phyloP scores from a whole-genome alignment of 2,888 invertebrate genomes.

The Parelbella ahira region DNA sequence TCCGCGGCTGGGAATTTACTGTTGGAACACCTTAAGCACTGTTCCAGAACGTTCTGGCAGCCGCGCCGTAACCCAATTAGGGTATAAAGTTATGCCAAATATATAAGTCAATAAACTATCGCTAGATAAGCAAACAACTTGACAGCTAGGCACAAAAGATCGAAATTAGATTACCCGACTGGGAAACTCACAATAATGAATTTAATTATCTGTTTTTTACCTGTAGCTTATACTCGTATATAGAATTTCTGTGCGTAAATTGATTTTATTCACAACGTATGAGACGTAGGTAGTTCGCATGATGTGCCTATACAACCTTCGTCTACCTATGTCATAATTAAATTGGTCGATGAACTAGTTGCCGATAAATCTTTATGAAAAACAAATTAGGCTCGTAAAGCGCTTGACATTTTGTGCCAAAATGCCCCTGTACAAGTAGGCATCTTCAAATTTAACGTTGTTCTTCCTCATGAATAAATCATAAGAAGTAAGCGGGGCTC shows the following conservation, averaged over 20 bases:
- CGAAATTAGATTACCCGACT: no score
- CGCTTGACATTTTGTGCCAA: constrained; percentile 61
- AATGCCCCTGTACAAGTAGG: constrained; percentile 57
- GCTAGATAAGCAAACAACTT: no score
- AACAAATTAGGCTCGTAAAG: constrained; percentile 67
- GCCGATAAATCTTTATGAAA: constrained; percentile 46
- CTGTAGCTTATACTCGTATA: no score
- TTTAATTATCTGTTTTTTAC: no score
- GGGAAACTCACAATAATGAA: no score
- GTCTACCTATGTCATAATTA: constrained; percentile 11
- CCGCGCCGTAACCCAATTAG: constrained; percentile 12
- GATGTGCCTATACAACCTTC: no score
- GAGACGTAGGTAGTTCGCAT: no score
- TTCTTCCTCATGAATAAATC: constrained; percentile 77
- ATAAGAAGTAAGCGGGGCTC: constrained; percentile 73
- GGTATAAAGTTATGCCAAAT: no score
- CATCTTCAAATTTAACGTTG: constrained; percentile 74
- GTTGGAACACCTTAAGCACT: constrained; percentile 20
- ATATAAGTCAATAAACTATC: no score
- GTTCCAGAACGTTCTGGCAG: constrained; percentile 13
- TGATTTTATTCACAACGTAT: no score
- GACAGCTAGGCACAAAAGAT: no score
- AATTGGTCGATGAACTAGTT: constrained; percentile 32
- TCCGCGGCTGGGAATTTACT: constrained; percentile 31
- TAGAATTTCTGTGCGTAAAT: no score